Base-by-base conservation (phyloP, 2,797 vertebrate genomes). In the Siniperca scherzeri region DNA sequence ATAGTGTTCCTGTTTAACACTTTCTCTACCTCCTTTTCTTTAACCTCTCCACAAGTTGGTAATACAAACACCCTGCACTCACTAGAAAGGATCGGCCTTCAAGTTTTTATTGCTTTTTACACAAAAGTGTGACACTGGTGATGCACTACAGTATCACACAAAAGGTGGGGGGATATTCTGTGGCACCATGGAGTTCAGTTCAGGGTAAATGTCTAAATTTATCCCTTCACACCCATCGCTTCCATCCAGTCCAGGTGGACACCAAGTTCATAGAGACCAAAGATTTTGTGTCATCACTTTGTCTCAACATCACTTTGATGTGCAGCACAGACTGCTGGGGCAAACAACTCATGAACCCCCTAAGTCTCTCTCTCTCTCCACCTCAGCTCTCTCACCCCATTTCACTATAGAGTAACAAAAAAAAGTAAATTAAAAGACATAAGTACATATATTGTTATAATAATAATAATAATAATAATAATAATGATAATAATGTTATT, bases 221-320 rank as follows among this genome's bases (percentile, higher is more conserved):
- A 78, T 83, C 82, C 77, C 50, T 74, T 77, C 60, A 76, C 81
- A 87, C 71, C 68, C 57, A 56, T 85, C 83, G 74, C 77, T 88
- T 82, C 82, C 65, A 46, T 69, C 70, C 61, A 70, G 81, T 27
- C 38, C 82, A 86, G 89, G 83, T 85, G 84, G 81, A 89, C 81
- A 42, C 70, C 61, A 52, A 71, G 86, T 86, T 88, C 84, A 91
- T 40, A 68, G 79, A 80, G 78, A 83, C 55, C 81, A 90, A 82
- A 83, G 79, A 86, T 86, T 90, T 77, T 65, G 85, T 88, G 88
- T 90, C 92, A 91, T 83, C 84, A 88, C 90, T 89, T 87, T 87
- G 82, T 90, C 85, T 89, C 85, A 85, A 25, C 89, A 83, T 81
- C 75, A 78, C 89, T 94, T 92, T 93, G 89, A 94, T 93, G 87